Evolutionary conservation across 2,113 vertebrate species (phyloP).

Genomic region (Nerophis ophidion): DNA sequence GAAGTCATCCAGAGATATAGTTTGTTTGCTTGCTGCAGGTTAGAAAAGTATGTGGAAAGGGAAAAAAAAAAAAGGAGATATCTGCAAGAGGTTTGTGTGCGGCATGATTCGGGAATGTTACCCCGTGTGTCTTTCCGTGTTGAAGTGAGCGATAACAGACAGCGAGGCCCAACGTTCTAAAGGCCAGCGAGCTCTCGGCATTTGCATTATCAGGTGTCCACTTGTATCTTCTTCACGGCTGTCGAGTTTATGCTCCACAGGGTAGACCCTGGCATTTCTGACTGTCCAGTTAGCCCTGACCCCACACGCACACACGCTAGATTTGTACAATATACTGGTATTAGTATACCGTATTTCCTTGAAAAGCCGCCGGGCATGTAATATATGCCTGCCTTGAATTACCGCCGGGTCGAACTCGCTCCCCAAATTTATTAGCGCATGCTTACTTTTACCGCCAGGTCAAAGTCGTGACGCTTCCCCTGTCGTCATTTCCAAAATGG

Average conservation of each 20-base stretch:
- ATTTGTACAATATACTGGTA: too few relatives aligned
- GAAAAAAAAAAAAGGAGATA: constrained; percentile 10
- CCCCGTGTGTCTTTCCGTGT: constrained; percentile 7
- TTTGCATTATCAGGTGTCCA: constrained; percentile 58
- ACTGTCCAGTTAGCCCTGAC: constrained; percentile 28
- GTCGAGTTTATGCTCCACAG: constrained; percentile 34
- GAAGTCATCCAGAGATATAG: constrained; percentile 22
- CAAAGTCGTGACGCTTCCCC: too few relatives aligned
- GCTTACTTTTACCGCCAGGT: too few relatives aligned
- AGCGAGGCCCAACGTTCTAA: constrained; percentile 30
- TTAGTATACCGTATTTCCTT: too few relatives aligned
- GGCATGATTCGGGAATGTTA: constrained; percentile 5
- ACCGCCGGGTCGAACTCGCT: too few relatives aligned
- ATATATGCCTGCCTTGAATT: too few relatives aligned
- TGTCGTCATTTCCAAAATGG: too few relatives aligned
- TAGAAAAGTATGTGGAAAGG: constrained; percentile 14
- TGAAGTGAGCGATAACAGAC: constrained; percentile 29
- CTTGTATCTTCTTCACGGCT: constrained; percentile 51
- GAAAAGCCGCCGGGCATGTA: too few relatives aligned
- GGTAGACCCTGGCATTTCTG: constrained; percentile 45
- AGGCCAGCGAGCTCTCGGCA: constrained; percentile 49
- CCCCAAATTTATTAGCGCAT: too few relatives aligned
- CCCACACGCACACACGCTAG: neutral
- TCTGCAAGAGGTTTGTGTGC: constrained; percentile 2
- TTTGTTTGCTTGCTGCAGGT: constrained; percentile 21